Conservation (phyloP, 2,113 vertebrate species). For the Eolophus roseicapilla region DNA sequence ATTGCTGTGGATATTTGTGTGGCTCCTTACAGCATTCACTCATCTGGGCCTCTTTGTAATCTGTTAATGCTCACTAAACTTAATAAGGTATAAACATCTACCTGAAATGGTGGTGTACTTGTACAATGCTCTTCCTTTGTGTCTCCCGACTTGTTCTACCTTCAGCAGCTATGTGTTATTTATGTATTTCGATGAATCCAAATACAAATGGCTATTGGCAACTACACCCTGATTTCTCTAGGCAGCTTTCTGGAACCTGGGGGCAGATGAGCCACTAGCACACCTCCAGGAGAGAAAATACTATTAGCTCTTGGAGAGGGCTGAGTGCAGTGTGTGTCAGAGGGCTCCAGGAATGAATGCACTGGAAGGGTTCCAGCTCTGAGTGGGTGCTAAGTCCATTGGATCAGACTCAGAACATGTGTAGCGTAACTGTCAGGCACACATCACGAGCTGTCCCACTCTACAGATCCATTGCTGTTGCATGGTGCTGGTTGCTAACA, state of each 20-base stretch:
- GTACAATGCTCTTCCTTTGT: rapidly evolving
- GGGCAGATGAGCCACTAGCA: neutral
- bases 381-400: neutral
- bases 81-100: neutral
- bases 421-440: neutral
- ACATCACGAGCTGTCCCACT: neutral
- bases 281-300: neutral
- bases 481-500: rapidly evolving
- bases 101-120: neutral
- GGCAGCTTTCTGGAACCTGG: neutral
- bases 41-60: neutral
- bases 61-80: neutral
- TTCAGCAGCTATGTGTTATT: neutral
- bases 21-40: neutral
- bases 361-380: neutral
- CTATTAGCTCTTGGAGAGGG: neutral
- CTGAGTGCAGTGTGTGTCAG: neutral
- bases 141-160: neutral
- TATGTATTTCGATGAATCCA: neutral
- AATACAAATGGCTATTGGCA: neutral
- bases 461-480: rapidly evolving
- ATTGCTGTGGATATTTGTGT: neutral
- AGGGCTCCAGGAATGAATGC: neutral
- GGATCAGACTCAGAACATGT: rapidly evolving
- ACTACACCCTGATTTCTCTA: neutral